A percentile compares a stretch with the other conserved stretches of the same genome.
Conservation (phyloP, 2,888 invertebrate genomes). For the Phytoseiulus persimilis region DNA sequence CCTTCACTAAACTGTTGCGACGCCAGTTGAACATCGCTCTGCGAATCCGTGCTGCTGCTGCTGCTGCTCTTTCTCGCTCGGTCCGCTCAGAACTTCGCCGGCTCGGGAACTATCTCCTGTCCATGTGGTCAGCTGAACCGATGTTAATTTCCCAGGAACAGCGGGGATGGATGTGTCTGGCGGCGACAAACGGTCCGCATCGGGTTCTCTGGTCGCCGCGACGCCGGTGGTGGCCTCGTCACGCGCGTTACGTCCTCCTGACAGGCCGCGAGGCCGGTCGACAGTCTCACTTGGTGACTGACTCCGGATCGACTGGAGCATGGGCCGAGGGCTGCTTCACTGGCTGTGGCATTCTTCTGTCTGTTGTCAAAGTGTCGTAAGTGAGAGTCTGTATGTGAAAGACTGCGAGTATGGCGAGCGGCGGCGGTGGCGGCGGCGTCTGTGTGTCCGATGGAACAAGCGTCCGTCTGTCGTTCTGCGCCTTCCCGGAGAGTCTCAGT, state of each 20-base stretch:
- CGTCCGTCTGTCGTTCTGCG: background rate
- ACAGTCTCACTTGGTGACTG: background rate
- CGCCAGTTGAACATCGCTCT: slow-evolving; percentile 35
- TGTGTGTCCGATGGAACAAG: background rate
- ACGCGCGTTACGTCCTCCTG: background rate
- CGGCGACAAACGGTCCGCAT: background rate
- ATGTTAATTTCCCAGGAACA: background rate
- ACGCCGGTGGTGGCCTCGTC: background rate
- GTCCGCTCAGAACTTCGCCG: background rate
- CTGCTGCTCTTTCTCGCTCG: background rate
- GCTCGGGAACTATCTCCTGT: background rate
- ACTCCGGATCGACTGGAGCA: background rate
- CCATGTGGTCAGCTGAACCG: background rate
- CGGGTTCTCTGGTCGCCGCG: background rate
- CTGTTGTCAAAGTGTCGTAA: background rate
- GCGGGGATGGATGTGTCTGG: background rate
- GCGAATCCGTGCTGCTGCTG: background rate
- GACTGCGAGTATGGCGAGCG: background rate
- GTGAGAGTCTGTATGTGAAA: background rate
- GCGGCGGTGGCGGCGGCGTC: background rate
- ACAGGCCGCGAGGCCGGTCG: background rate
- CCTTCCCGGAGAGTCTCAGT: background rate
- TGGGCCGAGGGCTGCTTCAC: slow-evolving; percentile 24
- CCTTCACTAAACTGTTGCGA: slow-evolving; percentile 34
- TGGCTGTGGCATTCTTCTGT: background rate